These are phyloP conservation scores for Phalacrocorax aristotelis DNA, from an alignment of 2,113 vertebrate genomes.

Conservation along the genomic window DNA sequence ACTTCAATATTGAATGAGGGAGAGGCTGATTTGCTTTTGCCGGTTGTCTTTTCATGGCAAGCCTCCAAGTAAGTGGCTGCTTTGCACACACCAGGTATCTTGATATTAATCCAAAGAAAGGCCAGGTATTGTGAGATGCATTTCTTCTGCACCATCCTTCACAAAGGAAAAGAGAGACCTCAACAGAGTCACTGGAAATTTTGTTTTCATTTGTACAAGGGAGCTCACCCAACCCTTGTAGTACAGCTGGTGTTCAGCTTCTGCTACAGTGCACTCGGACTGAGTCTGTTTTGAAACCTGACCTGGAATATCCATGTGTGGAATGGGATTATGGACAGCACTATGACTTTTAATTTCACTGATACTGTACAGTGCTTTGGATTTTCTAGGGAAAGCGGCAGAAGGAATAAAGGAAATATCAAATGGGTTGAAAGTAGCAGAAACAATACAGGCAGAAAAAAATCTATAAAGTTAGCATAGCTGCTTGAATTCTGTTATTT, in stretches of 20 bases:
- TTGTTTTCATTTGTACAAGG: fast-evolving
- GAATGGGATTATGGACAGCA: not conserved
- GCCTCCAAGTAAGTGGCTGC: not conserved
- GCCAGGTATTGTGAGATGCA: not conserved
- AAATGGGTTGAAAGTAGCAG: not conserved
- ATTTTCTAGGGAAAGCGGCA: not conserved
- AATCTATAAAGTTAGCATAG: not conserved
- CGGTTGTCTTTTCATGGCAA: not conserved
- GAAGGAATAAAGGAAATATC: not conserved
- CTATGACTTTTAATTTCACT: not conserved
- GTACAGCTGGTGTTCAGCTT: not conserved
- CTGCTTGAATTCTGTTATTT: not conserved
- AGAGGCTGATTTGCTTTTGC: not conserved
- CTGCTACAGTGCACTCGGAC: not conserved
- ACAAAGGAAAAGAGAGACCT: not conserved
- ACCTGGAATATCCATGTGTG: not conserved
- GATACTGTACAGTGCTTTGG: not conserved
- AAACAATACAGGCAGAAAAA: not conserved
- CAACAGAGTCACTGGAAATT: not conserved
- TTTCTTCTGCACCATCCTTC: not conserved
- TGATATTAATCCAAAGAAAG: not conserved
- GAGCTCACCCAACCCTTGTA: not conserved
- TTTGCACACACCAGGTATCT: not conserved
- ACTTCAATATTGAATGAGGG: not conserved
- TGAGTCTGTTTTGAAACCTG: not conserved